These are phyloP conservation scores for Petrolisthes cinctipes DNA, from an alignment of 2,888 invertebrate species.

Conservation along the genomic window DNA sequence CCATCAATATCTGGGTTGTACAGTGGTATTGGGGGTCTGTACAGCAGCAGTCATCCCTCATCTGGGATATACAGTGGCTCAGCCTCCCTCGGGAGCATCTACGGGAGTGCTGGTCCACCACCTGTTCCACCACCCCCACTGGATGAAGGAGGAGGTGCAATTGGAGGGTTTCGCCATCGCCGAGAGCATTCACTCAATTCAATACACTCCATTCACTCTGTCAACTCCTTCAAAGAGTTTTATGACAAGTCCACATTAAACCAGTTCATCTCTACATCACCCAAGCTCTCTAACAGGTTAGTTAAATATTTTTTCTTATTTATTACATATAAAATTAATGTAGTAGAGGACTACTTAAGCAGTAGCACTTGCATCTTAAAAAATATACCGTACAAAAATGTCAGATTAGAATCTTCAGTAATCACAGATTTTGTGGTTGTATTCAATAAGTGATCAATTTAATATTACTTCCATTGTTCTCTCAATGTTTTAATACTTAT, in stretches of 20 bases:
- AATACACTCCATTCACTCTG: conserved; percentile 59
- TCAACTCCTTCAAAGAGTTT: conserved; percentile 60
- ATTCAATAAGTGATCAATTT: too few species aligned
- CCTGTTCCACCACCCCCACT: conserved; percentile 58
- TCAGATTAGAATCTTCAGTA: too few species aligned
- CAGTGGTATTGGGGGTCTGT: conserved; percentile 50
- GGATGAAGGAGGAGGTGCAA: conserved; percentile 54
- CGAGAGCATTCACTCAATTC: conserved; percentile 61
- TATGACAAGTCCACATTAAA: conserved; percentile 62
- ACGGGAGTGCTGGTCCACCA: conserved; percentile 57
- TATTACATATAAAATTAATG: too few species aligned
- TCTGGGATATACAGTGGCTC: conserved; percentile 63
- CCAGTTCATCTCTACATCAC: conserved; percentile 62
- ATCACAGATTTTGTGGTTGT: too few species aligned
- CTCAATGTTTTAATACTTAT: too few species aligned
- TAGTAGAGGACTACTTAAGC: too few species aligned
- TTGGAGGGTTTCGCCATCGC: conserved; percentile 53
- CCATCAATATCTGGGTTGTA: conserved; percentile 52
- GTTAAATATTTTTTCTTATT: conserved; percentile 8
- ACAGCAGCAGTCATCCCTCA: conserved; percentile 62
- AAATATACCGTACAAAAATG: too few species aligned
- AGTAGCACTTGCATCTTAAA: too few species aligned
- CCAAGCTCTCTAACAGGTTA: conserved; percentile 64
- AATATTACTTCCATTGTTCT: too few species aligned
- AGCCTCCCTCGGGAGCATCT: conserved; percentile 59